Evolutionary conservation across 2,888 invertebrate genomes (phyloP), one percentile per base, ranked within the genome.

Genomic region (Biston betularia): DNA sequence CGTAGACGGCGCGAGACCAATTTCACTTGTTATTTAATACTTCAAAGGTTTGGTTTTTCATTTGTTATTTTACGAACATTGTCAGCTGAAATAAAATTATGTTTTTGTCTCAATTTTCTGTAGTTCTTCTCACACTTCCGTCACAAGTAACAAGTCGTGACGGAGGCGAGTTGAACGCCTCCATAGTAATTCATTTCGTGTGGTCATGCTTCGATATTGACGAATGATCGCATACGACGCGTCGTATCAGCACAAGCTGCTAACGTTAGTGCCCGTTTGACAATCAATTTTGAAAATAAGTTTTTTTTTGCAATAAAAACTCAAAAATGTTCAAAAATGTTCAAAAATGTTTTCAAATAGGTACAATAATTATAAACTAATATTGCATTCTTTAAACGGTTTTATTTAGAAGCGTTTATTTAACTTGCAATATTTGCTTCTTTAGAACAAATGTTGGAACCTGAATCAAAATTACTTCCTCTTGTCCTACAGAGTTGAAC

Each of bases 141-240:
- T 53, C 40, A 40, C 35, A 50, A 50, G 44, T 50, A 49, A 44
- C 42, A 44, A 62, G 42, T 50, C 57, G 46, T 62, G 69, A 66
- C 60, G 50, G 68, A 63, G 68, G 53, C 53, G 66, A 66, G 72
- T 69, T 74, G 71, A 72, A 74, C 57, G 72, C 55, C 72, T 72
- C 65, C 55, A 48, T 67, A 65, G 66, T 68, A 54, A 63, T 56
- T 71, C 56, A 68, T 70, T 63, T 68, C 67, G 56, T 59, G 70
- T 62, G 70, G 69, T 68, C 72, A 58, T 63, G 70, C 65, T 53
- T 59, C 65, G 57, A 50, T 60, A 61, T 61, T 54, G 63, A 70
- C 54, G 64, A 58, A 70, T 57, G 55, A 71, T 24, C 38, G 38
- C 53, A 7, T 40, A 10, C 46, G 14, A 49, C 54, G 54, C 40